Evolutionary conservation across 2,797 vertebrate genomes (phyloP), one percentile per base, ranked within the genome.

Genomic region (Oreortyx pictus): DNA sequence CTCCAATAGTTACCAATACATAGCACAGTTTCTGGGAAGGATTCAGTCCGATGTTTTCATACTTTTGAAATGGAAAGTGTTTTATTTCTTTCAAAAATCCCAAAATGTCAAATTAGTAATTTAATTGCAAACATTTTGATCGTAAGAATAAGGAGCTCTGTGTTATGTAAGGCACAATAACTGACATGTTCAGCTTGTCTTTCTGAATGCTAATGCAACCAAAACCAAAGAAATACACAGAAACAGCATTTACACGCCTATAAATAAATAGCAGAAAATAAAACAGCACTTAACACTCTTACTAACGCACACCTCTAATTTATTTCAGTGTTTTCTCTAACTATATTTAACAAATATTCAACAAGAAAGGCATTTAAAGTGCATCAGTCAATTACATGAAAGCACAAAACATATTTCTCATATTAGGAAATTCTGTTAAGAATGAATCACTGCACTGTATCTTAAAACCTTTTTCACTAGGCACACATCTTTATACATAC

Each of bases 401-500:
- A 75, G 8, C 46, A 64, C 7, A 81, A 23, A 89, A 25, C 9
- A 14, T 2, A 60, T 19, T 86, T 67, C 50, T 47, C 47, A 52
- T 47, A 54, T 65, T 16, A 89, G 10, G 10, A 80, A 54, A 50
- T 37, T 82, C 35, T 12, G 20, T 39, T 54, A 61, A 54, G 88
- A 89, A 65, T 5, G 1, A 89, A 61, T 27, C 4, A 31, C 1
- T 75, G 52, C 10, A 35, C 27, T n/a, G 7, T 6, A 0, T 4
- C 14, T n/a, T 33, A 68, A 92, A 61, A 5, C 3, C 11, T 23
- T 39, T 78, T 59, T 35, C 49, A 80, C 75, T 44, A 44, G 4
- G 13, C 29, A 66, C 24, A 24, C 29, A 75, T 60, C 50, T 75
- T n/a, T 56, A 33, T 94, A 99, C 99, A 85, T 97, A 99, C 99